Base-by-base conservation (phyloP, 2,888 invertebrate species). In the Andricus quercusramuli region DNA sequence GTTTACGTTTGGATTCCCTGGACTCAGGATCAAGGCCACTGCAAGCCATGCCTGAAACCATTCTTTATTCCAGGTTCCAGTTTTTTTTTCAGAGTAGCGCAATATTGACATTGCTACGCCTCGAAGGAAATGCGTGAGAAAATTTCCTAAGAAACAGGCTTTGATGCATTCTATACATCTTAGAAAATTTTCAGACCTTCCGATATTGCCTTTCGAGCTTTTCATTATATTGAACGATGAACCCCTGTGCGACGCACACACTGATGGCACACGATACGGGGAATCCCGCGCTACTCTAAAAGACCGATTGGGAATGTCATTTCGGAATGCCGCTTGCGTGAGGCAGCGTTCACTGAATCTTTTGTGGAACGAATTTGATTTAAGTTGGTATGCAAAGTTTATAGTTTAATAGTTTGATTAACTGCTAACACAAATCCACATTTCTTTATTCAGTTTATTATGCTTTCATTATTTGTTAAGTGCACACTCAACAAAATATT, bases 291-390 rank as follows among this genome's bases (percentile, higher is more conserved):
- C 25, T 17, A n/a, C 51, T 74, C 74, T 47, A 56, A 74, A 74
- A 56, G 74, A 74, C 74, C 56, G 51, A 56, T 66, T 47, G 87
- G 85, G 85, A 87, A 87, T 86, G 86, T 87, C 86, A 82, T 83
- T 82, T 80, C 83, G 86, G 87, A 87, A 87, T 87, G 83, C 85
- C 83, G 85, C 87, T 85, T 87, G 88, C 88, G 87, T 87, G 86
- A 85, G 85, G 85, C 83, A 65, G 67, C 41, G 22, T 82, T 80
- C 64, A 86, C 83, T 56, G 22, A 78, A 78, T 86, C 82, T 86
- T 87, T 87, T 87, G 84, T 84, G 83, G 88, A 88, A 88, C 87
- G 86, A 88, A 88, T 88, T 88, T 88, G 88, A 88, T 88, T 88
- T 88, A 87, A 85, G 85, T 88, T 83, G 84, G 62, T 22, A 76